These are phyloP conservation scores for Scomber colias DNA, from an alignment of 2,113 vertebrate genomes.

Conservation along the genomic window DNA sequence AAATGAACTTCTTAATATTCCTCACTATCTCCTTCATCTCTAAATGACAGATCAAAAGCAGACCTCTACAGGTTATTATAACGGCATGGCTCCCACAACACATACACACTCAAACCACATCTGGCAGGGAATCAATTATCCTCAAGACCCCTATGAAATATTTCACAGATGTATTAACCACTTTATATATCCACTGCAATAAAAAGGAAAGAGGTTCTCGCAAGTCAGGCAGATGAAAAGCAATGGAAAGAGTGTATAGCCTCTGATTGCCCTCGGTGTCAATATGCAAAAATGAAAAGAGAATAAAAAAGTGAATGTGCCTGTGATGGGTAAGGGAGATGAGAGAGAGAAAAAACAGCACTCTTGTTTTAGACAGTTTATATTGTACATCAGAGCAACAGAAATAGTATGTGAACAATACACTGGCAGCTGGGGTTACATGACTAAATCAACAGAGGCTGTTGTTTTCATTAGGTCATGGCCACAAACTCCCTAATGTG, in stretches of 20 bases:
- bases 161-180: slow-evolving; percentile 50
- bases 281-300: slow-evolving; percentile 37
- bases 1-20: slow-evolving; percentile 53
- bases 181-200: slow-evolving; percentile 52
- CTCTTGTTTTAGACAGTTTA: neutral
- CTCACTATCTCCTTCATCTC: slow-evolving; percentile 42
- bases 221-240: slow-evolving; percentile 55
- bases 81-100: slow-evolving; percentile 28
- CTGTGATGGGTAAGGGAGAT: neutral
- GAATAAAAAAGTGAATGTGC: slow-evolving; percentile 18
- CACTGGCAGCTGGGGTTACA: neutral
- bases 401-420: slow-evolving; percentile 7
- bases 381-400: slow-evolving; percentile 13
- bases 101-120: slow-evolving; percentile 22
- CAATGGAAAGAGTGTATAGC: slow-evolving; percentile 11
- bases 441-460: slow-evolving; percentile 47
- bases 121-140: slow-evolving; percentile 74
- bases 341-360: neutral
- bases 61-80: slow-evolving; percentile 58
- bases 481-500: slow-evolving; percentile 42
- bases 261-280: slow-evolving; percentile 24
- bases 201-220: slow-evolving; percentile 12
- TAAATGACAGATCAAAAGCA: slow-evolving; percentile 75
- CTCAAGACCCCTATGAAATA: slow-evolving; percentile 61
- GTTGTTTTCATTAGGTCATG: slow-evolving; percentile 41